These are phyloP conservation scores for Lissonota sp. DNA, from an alignment of 2,888 invertebrate genomes.

Conservation along the genomic window DNA sequence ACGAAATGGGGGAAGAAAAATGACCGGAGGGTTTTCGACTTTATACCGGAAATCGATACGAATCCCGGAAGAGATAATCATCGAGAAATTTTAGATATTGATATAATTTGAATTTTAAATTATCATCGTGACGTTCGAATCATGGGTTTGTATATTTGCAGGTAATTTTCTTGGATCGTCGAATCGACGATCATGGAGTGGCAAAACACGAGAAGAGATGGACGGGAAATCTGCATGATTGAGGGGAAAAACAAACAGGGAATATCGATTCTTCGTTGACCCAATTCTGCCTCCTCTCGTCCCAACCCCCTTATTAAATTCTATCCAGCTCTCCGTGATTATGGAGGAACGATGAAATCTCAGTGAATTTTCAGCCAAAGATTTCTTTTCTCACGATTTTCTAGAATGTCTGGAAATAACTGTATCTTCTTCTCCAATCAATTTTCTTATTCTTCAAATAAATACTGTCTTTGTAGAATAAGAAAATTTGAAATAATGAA, in stretches of 20 bases:
- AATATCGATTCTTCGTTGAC: constrained; percentile 34
- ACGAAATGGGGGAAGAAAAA: constrained; percentile 6
- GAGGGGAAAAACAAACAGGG: constrained; percentile 44
- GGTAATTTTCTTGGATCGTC: constrained; percentile 38
- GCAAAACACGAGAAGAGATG: constrained; percentile 39
- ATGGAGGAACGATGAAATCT: neutral
- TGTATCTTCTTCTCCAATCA: too few relatives aligned
- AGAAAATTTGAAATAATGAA: neutral
- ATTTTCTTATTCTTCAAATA: too few relatives aligned
- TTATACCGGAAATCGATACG: constrained; percentile 1
- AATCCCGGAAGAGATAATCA: constrained; percentile 45
- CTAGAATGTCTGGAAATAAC: neutral
- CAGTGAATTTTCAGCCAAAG: neutral
- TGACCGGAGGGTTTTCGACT: constrained; percentile 13
- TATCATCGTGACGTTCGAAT: constrained; percentile 32
- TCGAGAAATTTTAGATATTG: constrained; percentile 36
- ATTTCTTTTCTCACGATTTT: neutral
- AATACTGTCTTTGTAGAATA: too few relatives aligned
- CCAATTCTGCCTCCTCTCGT: constrained; percentile 45
- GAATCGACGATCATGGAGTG: constrained; percentile 43
- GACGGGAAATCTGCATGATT: constrained; percentile 56
- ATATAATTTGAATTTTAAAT: constrained; percentile 41
- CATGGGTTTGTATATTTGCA: neutral
- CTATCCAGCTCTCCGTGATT: neutral
- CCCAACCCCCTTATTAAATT: constrained; percentile 1